Conservation (phyloP, 2,113 vertebrate genomes). For the Perca flavescens region DNA sequence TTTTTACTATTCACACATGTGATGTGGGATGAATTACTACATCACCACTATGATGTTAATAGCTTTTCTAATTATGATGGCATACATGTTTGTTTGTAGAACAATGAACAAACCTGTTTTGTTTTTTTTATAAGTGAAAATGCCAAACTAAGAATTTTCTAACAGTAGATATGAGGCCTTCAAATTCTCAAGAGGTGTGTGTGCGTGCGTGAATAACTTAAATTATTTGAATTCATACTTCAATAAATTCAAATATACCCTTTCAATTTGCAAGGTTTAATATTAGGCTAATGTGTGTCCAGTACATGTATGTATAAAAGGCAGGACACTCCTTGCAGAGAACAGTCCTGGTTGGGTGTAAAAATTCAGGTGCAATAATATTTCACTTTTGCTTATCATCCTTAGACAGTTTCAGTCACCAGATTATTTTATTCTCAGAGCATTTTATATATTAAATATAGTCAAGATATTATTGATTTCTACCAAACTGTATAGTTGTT, state of each 20-base stretch:
- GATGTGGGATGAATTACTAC: background rate
- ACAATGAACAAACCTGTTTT: too few species aligned
- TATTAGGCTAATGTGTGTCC: background rate
- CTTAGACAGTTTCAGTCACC: background rate
- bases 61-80: background rate
- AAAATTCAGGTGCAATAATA: background rate
- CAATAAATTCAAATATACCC: background rate
- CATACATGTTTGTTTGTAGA: background rate
- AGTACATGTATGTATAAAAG: background rate
- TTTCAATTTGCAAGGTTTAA: background rate
- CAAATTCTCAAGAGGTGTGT: background rate
- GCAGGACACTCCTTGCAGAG: background rate
- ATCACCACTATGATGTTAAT: background rate
- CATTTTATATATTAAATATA: background rate
- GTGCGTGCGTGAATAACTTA: background rate
- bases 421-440: background rate
- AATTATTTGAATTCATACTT: background rate
- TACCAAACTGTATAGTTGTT: background rate
- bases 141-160: background rate
- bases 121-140: too few species aligned
- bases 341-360: background rate
- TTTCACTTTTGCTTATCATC: background rate
- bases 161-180: background rate
- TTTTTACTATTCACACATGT: background rate
- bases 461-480: background rate